phyloP scores from a whole-genome alignment of 2,797 vertebrate species.

The Falco columbarius region DNA sequence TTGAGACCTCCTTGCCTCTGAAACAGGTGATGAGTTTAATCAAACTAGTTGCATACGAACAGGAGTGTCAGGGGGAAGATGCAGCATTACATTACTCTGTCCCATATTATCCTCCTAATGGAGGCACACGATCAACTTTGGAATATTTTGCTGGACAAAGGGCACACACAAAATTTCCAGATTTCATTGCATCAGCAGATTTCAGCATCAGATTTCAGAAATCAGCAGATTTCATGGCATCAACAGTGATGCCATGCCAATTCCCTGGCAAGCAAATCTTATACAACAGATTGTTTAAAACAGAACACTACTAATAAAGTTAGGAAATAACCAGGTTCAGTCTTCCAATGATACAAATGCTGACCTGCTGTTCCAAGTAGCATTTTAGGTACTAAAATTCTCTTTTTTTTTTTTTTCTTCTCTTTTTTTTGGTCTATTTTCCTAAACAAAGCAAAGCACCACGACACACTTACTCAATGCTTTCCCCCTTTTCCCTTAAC shows the following conservation, averaged over 20 bases:
- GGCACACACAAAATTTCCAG: neutral
- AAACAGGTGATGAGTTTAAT: neutral
- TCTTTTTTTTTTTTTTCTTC: neutral
- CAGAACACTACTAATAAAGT: neutral
- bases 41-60: neutral
- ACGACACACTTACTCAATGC: neutral
- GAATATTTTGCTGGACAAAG: neutral
- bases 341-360: neutral
- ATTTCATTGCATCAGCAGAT: neutral
- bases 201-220: no score
- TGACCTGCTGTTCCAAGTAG: neutral
- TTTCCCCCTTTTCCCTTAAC: neutral
- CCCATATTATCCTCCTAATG: neutral
- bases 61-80: neutral
- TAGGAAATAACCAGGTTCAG: neutral
- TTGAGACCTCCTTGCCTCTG: neutral
- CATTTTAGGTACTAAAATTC: neutral
- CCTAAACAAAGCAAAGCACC: neutral
- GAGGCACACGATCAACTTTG: neutral
- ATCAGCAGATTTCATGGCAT: no score
- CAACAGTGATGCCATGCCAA: neutral
- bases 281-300: neutral
- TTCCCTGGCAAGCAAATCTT: neutral
- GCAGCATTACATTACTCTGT: neutral
- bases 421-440: neutral